These are phyloP conservation scores for Hippoglossus stenolepis DNA, from an alignment of 2,113 vertebrate genomes.

Conservation along the genomic window DNA sequence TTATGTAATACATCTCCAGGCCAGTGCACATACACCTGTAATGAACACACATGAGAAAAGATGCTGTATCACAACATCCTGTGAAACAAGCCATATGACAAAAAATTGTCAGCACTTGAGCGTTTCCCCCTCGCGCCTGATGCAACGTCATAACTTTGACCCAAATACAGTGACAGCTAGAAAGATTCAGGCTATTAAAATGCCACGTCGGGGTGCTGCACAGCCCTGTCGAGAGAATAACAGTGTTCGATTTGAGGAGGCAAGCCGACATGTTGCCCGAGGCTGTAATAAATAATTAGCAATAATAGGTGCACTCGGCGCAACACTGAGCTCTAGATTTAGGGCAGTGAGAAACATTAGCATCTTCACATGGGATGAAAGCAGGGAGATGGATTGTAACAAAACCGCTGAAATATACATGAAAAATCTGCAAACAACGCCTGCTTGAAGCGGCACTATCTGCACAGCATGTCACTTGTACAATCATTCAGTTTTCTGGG, in stretches of 20 bases:
- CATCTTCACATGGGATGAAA: conserved; percentile 50
- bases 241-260: conserved; percentile 71
- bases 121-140: not conserved
- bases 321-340: conserved; percentile 67
- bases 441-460: conserved; percentile 2
- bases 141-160: conserved; percentile 45
- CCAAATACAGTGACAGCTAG: conserved; percentile 57
- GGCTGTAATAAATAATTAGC: conserved; percentile 81
- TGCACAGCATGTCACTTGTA: not conserved
- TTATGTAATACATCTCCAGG: conserved; percentile 49
- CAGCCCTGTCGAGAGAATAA: conserved; percentile 62
- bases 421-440: conserved; percentile 40
- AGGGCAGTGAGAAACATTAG: conserved; percentile 57
- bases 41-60: conserved; percentile 21
- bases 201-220: conserved; percentile 41
- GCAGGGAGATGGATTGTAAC: conserved; percentile 31
- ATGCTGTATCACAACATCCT: not conserved
- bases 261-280: conserved; percentile 53
- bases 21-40: conserved; percentile 9
- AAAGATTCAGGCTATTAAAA: conserved; percentile 59
- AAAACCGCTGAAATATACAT: conserved; percentile 65
- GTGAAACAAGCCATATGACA: conserved; percentile 1
- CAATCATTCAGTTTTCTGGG: conserved; percentile 20
- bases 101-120: conserved; percentile 36
- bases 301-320: conserved; percentile 68